Evolutionary conservation across 2,113 vertebrate genomes (phyloP).

Genomic region (Cyanistes caeruleus): DNA sequence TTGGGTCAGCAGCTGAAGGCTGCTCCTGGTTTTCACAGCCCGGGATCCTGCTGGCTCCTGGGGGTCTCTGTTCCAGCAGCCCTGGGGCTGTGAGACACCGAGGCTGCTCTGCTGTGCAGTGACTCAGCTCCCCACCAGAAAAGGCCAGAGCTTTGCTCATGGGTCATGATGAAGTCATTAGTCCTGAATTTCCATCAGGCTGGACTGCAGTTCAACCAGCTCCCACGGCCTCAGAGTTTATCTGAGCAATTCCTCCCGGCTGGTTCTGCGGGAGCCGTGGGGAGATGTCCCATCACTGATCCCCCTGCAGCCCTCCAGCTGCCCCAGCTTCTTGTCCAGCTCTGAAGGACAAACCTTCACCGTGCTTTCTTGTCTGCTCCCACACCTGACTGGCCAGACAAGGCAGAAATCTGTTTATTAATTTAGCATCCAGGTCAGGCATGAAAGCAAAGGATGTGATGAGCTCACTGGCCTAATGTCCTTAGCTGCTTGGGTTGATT

Average conservation of each 20-base stretch:
- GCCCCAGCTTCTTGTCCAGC: background rate
- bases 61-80: background rate
- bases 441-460: background rate
- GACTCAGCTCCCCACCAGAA: background rate
- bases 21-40: background rate
- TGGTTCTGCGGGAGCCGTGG: accelerated
- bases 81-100: background rate
- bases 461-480: background rate
- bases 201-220: background rate
- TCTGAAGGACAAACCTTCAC: background rate
- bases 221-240: background rate
- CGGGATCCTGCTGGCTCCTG: accelerated
- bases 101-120: background rate
- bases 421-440: background rate
- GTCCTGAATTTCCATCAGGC: background rate
- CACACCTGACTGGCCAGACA: background rate
- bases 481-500: background rate
- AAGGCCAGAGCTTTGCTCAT: background rate
- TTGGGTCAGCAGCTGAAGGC: background rate
- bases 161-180: background rate
- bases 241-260: background rate
- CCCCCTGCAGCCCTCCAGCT: accelerated
- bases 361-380: background rate
- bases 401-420: background rate
- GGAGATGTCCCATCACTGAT: accelerated